phyloP scores from a whole-genome alignment of 1,140 invertebrate genomes.

The Linepithema humile region DNA sequence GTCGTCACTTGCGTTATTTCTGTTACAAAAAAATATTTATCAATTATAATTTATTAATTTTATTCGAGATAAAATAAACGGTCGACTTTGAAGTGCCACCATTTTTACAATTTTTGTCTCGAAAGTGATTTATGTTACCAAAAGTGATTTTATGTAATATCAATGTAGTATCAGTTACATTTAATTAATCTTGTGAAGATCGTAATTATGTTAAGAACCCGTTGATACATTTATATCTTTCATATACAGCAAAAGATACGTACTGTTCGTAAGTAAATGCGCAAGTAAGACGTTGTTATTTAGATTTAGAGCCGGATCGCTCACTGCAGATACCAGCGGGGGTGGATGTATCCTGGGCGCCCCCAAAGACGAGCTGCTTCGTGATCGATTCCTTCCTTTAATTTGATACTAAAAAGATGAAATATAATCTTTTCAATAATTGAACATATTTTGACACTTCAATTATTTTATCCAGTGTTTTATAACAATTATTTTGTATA shows the following conservation, averaged over 20 bases:
- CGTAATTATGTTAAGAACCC: neutral
- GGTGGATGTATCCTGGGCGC: slow-evolving; percentile 81
- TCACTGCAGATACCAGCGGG: slow-evolving; percentile 85
- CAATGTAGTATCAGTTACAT: slow-evolving; percentile 2
- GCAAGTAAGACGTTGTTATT: slow-evolving; percentile 87
- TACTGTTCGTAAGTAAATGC: slow-evolving; percentile 87
- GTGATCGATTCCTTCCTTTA: slow-evolving; percentile 82
- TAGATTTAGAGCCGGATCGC: slow-evolving; percentile 85
- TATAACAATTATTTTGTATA: neutral
- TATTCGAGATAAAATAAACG: no score
- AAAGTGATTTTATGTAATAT: no score
- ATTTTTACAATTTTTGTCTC: no score
- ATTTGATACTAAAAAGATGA: slow-evolving; percentile 79
- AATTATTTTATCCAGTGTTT: neutral
- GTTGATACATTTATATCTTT: neutral
- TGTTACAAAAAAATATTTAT: neutral
- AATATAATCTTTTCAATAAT: slow-evolving; percentile 26
- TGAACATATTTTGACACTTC: neutral
- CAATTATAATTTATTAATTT: no score
- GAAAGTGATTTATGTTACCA: no score
- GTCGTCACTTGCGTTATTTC: slow-evolving; percentile 73
- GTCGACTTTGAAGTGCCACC: no score
- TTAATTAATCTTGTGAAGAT: neutral
- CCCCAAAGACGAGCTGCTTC: slow-evolving; percentile 83
- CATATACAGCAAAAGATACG: slow-evolving; percentile 61